Percentiles rank a stretch among this genome's conserved stretches.
Conservation (phyloP, 2,113 vertebrate species). For the Egretta garzetta region DNA sequence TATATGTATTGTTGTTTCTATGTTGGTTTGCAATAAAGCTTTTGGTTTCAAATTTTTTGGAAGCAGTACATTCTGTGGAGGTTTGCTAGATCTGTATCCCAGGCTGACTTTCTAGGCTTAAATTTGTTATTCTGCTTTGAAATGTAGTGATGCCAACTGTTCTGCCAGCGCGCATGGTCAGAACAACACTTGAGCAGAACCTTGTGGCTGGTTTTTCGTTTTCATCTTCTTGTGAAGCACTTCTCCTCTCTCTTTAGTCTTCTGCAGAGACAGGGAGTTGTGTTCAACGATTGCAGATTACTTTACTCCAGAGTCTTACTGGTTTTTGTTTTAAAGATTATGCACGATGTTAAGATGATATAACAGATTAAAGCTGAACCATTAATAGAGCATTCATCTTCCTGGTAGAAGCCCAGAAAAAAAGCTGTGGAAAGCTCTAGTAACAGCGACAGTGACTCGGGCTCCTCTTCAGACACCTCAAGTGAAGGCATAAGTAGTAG, state of each 20-base stretch:
- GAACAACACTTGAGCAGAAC: background rate
- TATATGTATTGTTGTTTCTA: background rate
- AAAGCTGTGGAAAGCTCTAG: constrained; percentile 86
- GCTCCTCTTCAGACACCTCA: constrained; percentile 88
- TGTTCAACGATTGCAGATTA: background rate
- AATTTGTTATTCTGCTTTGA: background rate
- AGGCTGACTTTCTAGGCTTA: background rate
- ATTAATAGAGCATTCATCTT: constrained; percentile 24
- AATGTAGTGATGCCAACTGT: background rate
- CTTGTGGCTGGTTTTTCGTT: background rate
- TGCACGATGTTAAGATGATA: background rate
- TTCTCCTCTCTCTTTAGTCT: background rate
- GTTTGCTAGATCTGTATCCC: background rate
- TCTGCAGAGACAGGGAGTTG: background rate
- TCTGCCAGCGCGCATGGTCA: background rate
- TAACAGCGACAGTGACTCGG: constrained; percentile 90
- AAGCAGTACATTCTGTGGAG: background rate
- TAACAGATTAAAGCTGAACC: background rate
- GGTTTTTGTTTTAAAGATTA: background rate
- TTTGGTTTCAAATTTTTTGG: background rate
- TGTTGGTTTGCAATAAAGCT: background rate
- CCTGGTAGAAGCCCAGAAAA: constrained; percentile 81
- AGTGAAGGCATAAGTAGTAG: constrained; percentile 89
- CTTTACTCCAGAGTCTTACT: background rate
- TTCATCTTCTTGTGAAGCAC: background rate